Evolutionary conservation across 2,888 invertebrate genomes (phyloP), one percentile per base, ranked within the genome.

Genomic region (Encarsia formosa): DNA sequence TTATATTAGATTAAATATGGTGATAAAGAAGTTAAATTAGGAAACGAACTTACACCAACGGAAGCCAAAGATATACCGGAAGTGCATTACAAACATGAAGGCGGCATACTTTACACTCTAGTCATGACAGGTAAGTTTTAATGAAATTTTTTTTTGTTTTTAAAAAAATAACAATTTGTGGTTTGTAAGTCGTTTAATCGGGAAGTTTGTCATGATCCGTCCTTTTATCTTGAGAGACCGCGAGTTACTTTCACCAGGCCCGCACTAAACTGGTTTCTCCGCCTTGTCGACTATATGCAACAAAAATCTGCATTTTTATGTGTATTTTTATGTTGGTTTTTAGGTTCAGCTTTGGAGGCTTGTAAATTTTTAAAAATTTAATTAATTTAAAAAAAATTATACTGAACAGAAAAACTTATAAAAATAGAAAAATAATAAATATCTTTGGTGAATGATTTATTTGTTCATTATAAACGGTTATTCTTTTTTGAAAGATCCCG

Each of bases 41-140:
- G 73, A 34, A 71, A 64, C 40, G 73, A 73, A 52, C 42, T 73
- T 11, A 65, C 68, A 8, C 73, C 73, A 8, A 69, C 65, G 8
- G 63, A 67, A 41, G 64, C 70, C 5, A 68, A 69, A 34, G 37
- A 65, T 18, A 62, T 72, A 49, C 73, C 73, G 2, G 68, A 72
- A 45, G 62, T 73, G 24, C 72, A 70, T 57, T 73, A 69, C 48
- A 69, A 73, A 48, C 71, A 73, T 49, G 71, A 72, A 20, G 73
- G 73, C 15, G 73, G 73, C 48, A 63, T 73, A 41, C 65, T 73
- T n/a, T 73, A 73, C 47, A 73, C 73, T 13, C 63, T 74, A 4
- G 65, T 69, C 16, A 58, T 74, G 61, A 68, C 72, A 52, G 73
- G 73, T 74, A 60, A 34, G 19, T 34, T 22, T 6, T 29, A 35